Evolutionary conservation across 2,888 invertebrate species (phyloP).

Genomic region (Lithophane ornitopus): DNA sequence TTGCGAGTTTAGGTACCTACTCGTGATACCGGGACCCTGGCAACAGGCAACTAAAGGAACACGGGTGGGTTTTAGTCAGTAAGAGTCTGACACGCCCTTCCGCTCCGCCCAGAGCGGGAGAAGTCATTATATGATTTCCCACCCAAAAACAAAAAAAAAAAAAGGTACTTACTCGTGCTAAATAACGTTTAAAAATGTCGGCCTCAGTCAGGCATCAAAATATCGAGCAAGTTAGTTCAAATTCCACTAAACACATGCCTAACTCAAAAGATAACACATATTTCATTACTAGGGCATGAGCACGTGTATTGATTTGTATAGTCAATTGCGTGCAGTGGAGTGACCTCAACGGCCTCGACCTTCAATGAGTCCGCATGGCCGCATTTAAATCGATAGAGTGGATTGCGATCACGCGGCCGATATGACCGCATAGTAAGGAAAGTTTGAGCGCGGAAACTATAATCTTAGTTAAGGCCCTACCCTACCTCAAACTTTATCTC

Average conservation of each 20-base stretch:
- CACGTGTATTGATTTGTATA: slow-evolving; percentile 27
- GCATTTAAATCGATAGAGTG: slow-evolving; percentile 51
- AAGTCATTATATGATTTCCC: no score
- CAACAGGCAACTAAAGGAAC: no score
- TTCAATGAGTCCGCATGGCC: slow-evolving; percentile 38
- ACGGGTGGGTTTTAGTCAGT: no score
- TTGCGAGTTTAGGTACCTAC: no score
- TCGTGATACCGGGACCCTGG: no score
- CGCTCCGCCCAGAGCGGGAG: no score
- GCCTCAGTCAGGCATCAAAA: no score
- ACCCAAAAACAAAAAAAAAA: no score
- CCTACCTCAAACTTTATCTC: no score
- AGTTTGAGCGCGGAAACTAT: background rate
- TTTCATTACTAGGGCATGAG: background rate
- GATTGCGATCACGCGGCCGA: background rate
- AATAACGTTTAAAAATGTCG: background rate
- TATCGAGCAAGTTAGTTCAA: background rate
- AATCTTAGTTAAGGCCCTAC: no score
- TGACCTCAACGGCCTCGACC: slow-evolving; percentile 57
- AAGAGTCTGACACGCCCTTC: no score
- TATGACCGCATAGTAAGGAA: background rate
- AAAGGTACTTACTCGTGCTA: background rate
- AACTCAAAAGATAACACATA: background rate
- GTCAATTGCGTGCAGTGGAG: slow-evolving; percentile 1
- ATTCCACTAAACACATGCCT: background rate